Percentiles rank a stretch among this genome's conserved stretches.
Conservation (phyloP, 2,888 invertebrate genomes). For the Germaria angustata region DNA sequence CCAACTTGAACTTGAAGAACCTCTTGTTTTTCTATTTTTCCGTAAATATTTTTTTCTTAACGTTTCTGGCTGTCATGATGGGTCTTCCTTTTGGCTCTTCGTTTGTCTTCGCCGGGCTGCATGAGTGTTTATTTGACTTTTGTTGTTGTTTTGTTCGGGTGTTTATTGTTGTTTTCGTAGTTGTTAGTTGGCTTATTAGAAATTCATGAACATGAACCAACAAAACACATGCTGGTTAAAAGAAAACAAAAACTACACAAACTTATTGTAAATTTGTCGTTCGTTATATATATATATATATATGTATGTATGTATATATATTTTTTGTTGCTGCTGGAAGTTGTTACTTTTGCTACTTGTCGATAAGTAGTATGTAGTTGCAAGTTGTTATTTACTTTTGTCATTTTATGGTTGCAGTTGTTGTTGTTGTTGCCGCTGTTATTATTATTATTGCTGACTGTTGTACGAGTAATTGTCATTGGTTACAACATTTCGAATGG, state of each 20-base stretch:
- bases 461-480: constrained; percentile 45
- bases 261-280: constrained; percentile 52
- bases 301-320: too few species aligned
- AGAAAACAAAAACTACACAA: not conserved
- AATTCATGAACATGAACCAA: constrained; percentile 73
- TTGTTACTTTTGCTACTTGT: constrained; percentile 38
- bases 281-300: too few species aligned
- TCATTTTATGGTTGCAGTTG: constrained; percentile 17
- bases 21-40: constrained; percentile 38
- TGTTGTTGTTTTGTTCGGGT: constrained; percentile 22
- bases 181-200: constrained; percentile 69
- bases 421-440: constrained; percentile 16
- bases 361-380: constrained; percentile 35
- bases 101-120: not conserved
- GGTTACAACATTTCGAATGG: constrained; percentile 21
- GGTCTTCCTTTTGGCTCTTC: not conserved
- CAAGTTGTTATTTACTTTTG: constrained; percentile 34
- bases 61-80: not conserved
- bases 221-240: constrained; percentile 45
- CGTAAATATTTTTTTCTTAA: not conserved
- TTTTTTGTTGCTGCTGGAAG: constrained; percentile 1
- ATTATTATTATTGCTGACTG: constrained; percentile 10
- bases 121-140: constrained; percentile 23
- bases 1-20: constrained; percentile 71
- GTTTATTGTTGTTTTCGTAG: constrained; percentile 32